These are phyloP conservation scores for Regulus satrapa DNA, from an alignment of 2,113 vertebrate species.

Conservation along the genomic window DNA sequence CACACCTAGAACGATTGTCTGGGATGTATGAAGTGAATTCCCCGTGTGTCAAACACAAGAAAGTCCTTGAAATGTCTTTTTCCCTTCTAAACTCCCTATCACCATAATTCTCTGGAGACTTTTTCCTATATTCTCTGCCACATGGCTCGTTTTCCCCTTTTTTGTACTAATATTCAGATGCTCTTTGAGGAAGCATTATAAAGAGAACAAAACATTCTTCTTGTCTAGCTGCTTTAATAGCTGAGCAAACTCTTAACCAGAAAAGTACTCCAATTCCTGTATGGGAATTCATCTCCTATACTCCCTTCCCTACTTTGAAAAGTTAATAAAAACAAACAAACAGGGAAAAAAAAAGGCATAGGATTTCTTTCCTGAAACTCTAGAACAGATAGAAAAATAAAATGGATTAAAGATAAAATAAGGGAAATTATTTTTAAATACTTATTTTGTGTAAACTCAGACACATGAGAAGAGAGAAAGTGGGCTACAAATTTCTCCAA, in stretches of 20 bases:
- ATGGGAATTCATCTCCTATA: not conserved
- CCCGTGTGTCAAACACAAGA: not conserved
- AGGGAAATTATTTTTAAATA: not conserved
- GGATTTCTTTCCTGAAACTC: not conserved
- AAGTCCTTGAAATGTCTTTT: not conserved
- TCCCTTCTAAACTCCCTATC: not conserved
- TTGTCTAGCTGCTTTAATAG: not conserved
- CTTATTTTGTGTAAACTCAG: not conserved
- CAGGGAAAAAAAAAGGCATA: not conserved
- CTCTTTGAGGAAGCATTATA: not conserved
- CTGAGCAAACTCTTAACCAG: not conserved
- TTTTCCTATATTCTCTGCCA: not conserved
- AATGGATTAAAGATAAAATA: not conserved
- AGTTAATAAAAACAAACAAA: not conserved
- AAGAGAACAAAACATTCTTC: not conserved
- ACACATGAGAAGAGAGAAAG: not conserved
- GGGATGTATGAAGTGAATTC: not conserved
- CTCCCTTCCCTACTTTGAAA: not conserved
- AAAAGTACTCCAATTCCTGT: not conserved
- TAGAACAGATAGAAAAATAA: not conserved
- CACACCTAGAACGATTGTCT: not conserved
- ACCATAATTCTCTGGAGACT: not conserved
- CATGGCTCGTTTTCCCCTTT: not conserved
- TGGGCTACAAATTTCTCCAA: rapidly evolving
- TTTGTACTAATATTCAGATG: not conserved